Base-by-base conservation (phyloP, 2,888 invertebrate genomes). In the Phortica magna region DNA sequence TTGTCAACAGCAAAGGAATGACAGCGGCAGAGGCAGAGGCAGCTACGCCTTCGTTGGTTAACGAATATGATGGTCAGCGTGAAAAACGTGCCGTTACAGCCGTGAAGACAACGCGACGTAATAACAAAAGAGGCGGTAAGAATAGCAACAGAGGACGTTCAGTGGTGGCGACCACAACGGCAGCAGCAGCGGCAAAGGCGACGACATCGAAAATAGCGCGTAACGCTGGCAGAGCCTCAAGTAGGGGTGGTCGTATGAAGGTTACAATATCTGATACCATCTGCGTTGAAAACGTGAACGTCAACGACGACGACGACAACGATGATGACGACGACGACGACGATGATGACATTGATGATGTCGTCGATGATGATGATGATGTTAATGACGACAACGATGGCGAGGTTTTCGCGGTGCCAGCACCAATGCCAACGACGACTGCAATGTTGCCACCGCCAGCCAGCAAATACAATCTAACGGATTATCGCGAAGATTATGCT, bases 111-210 rank as follows among this genome's bases (percentile, higher is more conserved):
- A 19, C 55, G 1, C 74, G 39, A 61, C 17, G 64, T 70, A 79
- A 71, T 78, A 78, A 70, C 61, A 59, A 39, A 41, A 7, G 41
- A n/a, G n/a, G 19, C 17, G 19, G 71, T 2, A 7, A 14, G n/a
- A 39, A 59, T 53, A 57, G 17, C 42, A 57, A 59, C 57, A 59
- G 74, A 53, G 71, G 74, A 7, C 61, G 14, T 55, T 53, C 59
- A 17, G 22, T 19, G 61, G 61, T 74, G 73, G 68, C n/a, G 42
- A 74, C 76, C 72, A 39, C 70, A 79, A 67, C 19, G 76, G 71
- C 65, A 61, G 14, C 7, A 43, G 7, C 39, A 48, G 48, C 14
- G 31, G 68, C 53, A 79, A 31, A 31, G 5, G 5, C 31, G 76
- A 68, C 65, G 53, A n/a, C 6, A 43, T 7, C 39, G 7, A 14